Conservation (phyloP, 2,797 vertebrate species). For the Tenualosa ilisha region DNA sequence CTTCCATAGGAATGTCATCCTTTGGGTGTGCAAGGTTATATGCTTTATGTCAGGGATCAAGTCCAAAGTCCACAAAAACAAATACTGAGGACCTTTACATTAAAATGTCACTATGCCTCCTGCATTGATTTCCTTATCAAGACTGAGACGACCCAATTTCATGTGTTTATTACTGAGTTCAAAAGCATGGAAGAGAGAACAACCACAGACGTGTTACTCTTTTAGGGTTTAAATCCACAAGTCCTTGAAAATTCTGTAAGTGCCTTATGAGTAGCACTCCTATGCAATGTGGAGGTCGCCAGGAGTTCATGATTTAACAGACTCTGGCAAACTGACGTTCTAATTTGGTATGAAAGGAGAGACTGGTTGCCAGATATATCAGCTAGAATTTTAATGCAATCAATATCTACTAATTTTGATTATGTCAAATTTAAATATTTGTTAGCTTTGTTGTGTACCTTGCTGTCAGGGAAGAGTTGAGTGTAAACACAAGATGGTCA, state of each 20-base stretch:
- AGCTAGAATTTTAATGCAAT: not conserved
- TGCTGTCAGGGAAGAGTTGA: not conserved
- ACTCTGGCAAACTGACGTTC: not conserved
- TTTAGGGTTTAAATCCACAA: not conserved
- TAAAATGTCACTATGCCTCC: conserved; percentile 58
- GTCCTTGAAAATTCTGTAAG: not conserved
- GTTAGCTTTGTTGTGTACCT: not conserved
- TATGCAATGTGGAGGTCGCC: not conserved
- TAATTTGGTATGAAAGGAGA: not conserved
- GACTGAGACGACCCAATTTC: conserved; percentile 39
- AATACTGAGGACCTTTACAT: conserved; percentile 65
- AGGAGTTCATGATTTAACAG: not conserved
- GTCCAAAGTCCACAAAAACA: conserved; percentile 68
- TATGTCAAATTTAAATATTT: not conserved
- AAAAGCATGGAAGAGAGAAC: not conserved
- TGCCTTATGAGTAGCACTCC: not conserved
- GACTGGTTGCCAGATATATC: not conserved
- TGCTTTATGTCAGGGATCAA: conserved; percentile 64
- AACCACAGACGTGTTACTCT: not conserved
- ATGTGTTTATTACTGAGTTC: conserved; percentile 35
- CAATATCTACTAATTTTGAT: no score
- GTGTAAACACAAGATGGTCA: not conserved
- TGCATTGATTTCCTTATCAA: conserved; percentile 60
- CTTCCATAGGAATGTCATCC: conserved; percentile 68
- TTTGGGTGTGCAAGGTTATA: conserved; percentile 53